Base-by-base conservation (phyloP, 2,888 invertebrate genomes). In the Eupithecia dodoneata region DNA sequence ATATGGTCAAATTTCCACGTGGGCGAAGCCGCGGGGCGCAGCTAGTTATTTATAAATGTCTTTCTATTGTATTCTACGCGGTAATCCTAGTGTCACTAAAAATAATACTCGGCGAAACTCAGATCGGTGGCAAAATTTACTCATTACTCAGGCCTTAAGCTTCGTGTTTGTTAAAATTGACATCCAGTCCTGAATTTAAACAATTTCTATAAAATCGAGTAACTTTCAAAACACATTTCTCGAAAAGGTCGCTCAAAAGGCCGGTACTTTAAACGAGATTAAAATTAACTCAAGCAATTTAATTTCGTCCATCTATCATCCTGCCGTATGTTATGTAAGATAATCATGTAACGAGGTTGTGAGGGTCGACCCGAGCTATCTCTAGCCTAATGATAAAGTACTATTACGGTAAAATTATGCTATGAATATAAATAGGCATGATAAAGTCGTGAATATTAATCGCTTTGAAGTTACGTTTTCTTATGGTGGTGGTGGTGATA, bases 301-400 rank as follows among this genome's bases (percentile, higher is more conserved):
- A n/a, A 69, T 69, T 69, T 44, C 45, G n/a, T n/a, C 66, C 67
- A 69, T 69, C 67, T 69, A 69, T 69, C 45, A 69, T n/a, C 45
- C 44, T n/a, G 67, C n/a, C 44, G n/a, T 42, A 69, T 18, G 45
- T 45, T 42, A 44, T 44, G 63, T 30, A 18, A 63, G 63, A 63
- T 63, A 63, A 63, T 63, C 59, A 63, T 30, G 30, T 63, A 12
- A 12, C 9, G 55, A 59, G 74, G 74, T 72, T 77, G 72, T 52
- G 59, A 74, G 77, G 77, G 76, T 74, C 76, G 74, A 13, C 45
- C n/a, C 59, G 41, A 47, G 65, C 44, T 65, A 74, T 66, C 73
- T 74, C 67, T 67, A 63, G 47, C 73, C 76, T 74, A 76, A 74
- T 74, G 55, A 52, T 65, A 55, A 76, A 73, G 73, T 70, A 76